A percentile compares a stretch with the other conserved stretches of the same genome.
phyloP scores from a whole-genome alignment of 2,797 vertebrate species.

The Sciurus vulgaris region DNA sequence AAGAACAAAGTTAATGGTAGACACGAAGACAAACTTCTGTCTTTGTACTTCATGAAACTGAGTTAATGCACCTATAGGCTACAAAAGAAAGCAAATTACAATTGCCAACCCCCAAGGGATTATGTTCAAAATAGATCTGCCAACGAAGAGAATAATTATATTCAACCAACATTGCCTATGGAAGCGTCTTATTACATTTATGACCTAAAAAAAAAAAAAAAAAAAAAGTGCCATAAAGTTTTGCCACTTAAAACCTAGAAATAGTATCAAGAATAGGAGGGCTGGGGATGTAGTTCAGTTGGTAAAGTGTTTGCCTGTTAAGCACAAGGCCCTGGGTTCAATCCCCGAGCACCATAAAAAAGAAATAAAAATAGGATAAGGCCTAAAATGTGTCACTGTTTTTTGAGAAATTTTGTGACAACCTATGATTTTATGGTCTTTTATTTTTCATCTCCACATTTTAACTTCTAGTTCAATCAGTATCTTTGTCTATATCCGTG shows the following conservation, averaged over 20 bases:
- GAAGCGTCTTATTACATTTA: slow-evolving; percentile 18
- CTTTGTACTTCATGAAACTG: slow-evolving; percentile 44
- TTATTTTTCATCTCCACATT: slow-evolving; percentile 56
- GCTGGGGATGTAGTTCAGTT: no score
- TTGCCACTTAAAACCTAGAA: slow-evolving; percentile 27
- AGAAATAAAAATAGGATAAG: no score
- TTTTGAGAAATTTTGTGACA: background rate
- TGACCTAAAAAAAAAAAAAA: background rate
- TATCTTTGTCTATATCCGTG: background rate
- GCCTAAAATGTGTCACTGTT: background rate
- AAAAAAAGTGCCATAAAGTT: background rate
- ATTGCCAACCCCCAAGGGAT: slow-evolving; percentile 36
- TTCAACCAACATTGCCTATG: background rate
- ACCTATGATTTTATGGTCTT: background rate
- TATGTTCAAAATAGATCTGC: slow-evolving; percentile 22
- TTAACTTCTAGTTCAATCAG: slow-evolving; percentile 41
- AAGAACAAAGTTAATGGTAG: background rate
- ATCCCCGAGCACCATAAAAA: no score
- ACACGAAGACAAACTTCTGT: background rate
- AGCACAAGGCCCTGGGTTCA: no score
- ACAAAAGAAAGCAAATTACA: slow-evolving; percentile 36
- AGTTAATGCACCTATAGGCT: background rate
- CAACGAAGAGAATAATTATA: slow-evolving; percentile 16
- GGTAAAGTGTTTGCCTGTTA: no score
- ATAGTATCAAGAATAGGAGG: background rate